phyloP scores from a whole-genome alignment of 2,797 vertebrate genomes.

The Apodemus agrarius region DNA sequence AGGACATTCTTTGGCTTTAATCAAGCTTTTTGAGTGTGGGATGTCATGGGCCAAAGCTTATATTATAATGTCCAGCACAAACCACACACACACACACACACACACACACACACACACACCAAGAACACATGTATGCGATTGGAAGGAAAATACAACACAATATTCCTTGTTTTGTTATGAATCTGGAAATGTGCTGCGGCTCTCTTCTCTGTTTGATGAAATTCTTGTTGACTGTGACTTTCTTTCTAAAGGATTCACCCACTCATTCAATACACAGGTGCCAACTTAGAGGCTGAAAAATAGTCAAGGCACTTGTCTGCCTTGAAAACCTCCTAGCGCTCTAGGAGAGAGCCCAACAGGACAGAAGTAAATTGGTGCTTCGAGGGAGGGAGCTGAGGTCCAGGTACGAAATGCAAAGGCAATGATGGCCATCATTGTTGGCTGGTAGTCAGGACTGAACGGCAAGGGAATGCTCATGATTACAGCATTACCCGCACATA shows the following conservation, averaged over 20 bases:
- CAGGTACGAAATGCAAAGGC: not conserved
- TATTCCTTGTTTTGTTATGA: not conserved
- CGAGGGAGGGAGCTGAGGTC: accelerated
- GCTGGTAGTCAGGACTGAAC: not conserved
- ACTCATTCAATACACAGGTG: not conserved
- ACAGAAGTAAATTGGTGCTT: not conserved
- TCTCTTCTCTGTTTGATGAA: conserved; percentile 22
- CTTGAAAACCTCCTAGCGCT: not conserved
- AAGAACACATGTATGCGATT: not conserved
- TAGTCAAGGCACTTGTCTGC: not conserved
- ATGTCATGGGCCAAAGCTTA: not conserved
- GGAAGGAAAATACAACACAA: not conserved
- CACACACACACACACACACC: not conserved
- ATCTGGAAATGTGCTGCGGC: not conserved
- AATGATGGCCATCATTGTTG: not conserved
- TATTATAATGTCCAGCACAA: not conserved
- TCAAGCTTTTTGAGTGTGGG: not conserved
- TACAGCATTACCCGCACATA: not conserved
- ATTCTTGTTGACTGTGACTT: not conserved
- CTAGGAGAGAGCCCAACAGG: not conserved
- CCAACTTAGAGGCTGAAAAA: not conserved
- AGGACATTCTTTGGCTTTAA: not conserved
- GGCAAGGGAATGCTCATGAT: not conserved
- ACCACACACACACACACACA: not conserved
- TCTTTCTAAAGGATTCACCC: not conserved